These are phyloP conservation scores for Tokudaia tokunoshimensis DNA, from an alignment of 2,797 vertebrate species.

Conservation along the genomic window DNA sequence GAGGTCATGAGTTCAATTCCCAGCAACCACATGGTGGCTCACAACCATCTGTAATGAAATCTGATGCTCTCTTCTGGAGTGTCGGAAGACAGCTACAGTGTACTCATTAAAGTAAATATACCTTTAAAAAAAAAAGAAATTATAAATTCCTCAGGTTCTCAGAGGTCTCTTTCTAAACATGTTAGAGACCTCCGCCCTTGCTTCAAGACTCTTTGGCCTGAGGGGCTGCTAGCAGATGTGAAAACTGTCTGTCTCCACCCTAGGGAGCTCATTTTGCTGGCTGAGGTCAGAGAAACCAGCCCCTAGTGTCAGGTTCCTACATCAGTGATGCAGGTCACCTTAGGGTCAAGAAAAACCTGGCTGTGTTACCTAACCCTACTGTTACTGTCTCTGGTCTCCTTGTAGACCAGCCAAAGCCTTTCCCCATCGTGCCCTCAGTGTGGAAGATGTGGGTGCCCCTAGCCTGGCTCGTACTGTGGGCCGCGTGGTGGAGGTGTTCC, in stretches of 20 bases:
- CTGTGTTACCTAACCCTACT: too few species aligned
- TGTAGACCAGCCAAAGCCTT: slow-evolving; percentile 70
- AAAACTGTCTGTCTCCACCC: neutral
- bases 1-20: too few species aligned
- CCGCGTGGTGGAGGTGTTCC: slow-evolving; percentile 92
- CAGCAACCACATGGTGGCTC: too few species aligned
- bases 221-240: too few species aligned
- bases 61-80: too few species aligned
- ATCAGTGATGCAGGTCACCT: neutral
- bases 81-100: too few species aligned
- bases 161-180: neutral
- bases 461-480: slow-evolving; percentile 90
- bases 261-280: neutral
- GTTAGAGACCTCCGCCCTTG: neutral
- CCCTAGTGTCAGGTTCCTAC: neutral
- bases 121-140: neutral
- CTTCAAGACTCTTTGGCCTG: neutral
- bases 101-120: too few species aligned
- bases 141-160: neutral
- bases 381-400: accelerated
- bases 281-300: neutral
- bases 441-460: slow-evolving; percentile 91
- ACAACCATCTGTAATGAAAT: too few species aligned
- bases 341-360: neutral
- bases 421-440: slow-evolving; percentile 89